These are phyloP conservation scores for Muntiacus reevesi DNA, from an alignment of 2,113 vertebrate genomes.

Conservation along the genomic window DNA sequence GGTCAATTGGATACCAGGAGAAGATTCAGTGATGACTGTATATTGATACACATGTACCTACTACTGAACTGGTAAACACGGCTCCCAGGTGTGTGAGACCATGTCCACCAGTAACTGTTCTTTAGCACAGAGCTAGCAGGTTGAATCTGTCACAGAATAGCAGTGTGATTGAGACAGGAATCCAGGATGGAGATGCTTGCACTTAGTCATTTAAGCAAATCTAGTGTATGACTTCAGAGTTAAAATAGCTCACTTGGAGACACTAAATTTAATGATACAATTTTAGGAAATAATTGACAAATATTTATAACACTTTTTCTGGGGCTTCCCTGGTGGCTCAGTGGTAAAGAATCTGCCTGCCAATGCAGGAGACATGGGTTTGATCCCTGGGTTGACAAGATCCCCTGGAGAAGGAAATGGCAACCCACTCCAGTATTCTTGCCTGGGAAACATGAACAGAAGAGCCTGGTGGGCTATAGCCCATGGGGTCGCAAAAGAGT, in stretches of 20 bases:
- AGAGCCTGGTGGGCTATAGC: background rate
- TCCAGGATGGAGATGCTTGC: background rate
- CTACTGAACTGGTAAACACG: background rate
- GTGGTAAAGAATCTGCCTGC: background rate
- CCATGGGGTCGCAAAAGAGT: background rate
- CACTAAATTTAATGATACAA: background rate
- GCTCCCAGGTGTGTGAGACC: rapidly evolving
- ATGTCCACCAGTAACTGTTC: background rate
- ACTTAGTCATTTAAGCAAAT: background rate
- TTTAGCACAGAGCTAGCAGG: background rate
- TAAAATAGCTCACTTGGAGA: background rate
- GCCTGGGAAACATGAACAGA: background rate
- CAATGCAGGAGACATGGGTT: background rate
- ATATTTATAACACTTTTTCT: background rate
- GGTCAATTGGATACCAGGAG: background rate
- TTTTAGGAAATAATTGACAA: background rate
- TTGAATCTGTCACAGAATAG: background rate
- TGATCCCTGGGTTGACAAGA: background rate
- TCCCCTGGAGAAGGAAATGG: background rate
- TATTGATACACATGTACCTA: background rate
- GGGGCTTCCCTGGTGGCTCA: background rate
- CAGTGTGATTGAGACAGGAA: background rate
- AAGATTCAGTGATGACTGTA: background rate
- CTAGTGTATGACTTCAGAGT: background rate
- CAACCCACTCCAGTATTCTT: background rate